Percentiles rank a stretch among this genome's conserved stretches.
Evolutionary conservation across 2,888 invertebrate genomes (phyloP).

Genomic region (Lasioglossum morio): DNA sequence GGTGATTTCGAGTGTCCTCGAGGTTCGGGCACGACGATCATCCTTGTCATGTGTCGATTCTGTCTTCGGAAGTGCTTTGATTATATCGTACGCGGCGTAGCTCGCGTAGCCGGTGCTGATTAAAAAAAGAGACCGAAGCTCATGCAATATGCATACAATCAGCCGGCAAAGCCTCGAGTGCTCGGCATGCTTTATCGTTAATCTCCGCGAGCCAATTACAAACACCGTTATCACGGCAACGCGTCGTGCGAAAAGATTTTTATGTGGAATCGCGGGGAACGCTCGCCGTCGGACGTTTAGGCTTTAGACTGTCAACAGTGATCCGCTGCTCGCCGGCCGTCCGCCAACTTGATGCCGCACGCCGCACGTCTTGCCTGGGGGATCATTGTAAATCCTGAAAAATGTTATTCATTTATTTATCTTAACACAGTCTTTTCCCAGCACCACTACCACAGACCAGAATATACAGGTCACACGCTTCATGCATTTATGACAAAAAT

Average conservation of each 20-base stretch:
- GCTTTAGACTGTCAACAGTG: background rate
- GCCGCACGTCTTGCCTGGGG: background rate
- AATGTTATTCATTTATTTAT: background rate
- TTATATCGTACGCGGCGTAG: background rate
- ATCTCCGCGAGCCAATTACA: conserved; percentile 51
- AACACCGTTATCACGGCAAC: conserved; percentile 40
- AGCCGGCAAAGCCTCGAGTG: conserved; percentile 22
- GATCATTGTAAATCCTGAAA: background rate
- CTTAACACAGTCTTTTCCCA: background rate
- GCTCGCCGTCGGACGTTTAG: background rate
- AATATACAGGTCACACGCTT: no score
- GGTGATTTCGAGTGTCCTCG: background rate
- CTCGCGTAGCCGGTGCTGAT: background rate
- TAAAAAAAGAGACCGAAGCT: conserved; percentile 20
- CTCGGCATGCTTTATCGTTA: conserved; percentile 44
- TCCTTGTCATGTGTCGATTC: background rate
- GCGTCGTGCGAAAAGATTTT: conserved; percentile 28
- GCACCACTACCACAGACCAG: no score
- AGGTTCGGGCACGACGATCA: background rate
- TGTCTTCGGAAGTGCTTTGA: conserved; percentile 7
- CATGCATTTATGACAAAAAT: background rate
- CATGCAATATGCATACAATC: conserved; percentile 43
- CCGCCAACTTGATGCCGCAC: background rate
- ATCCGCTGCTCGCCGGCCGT: background rate
- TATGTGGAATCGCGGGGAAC: background rate